Evolutionary conservation across 1,140 invertebrate genomes (phyloP), one percentile per base, ranked within the genome.

Genomic region (Heliconius hewitsoni): DNA sequence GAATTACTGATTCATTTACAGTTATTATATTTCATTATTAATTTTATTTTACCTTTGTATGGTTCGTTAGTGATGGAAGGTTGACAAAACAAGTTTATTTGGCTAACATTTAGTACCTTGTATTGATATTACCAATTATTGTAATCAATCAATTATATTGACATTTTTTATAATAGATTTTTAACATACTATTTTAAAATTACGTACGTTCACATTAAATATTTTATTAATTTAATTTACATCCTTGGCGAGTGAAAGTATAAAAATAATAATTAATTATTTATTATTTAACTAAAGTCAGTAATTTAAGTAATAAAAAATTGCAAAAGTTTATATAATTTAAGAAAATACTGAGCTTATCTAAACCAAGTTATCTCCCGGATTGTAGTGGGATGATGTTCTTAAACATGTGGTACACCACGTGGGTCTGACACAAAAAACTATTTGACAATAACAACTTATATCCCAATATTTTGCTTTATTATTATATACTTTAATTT

Each of bases 1-100:
- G 92, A 92, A 93, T 91, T 90, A 90, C 90, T 92, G 91, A 93
- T 92, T 93, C 92, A 92, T 89, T 86, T 83, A 78, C 74, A 83
- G 87, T 88, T 87, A 82, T 85, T 82, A 82, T 85, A 83, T 75
- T 74, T 71, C 23, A 74, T 84, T 85, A 84, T 86, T 81, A 81
- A 81, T 74, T 82, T 83, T 82, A 84, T 85, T 83, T 79, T 80
- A 76, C 66, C 81, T 74, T 79, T 86, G 78, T 81, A 27, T 37
- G n/a, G 52, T 11, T 73, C 71, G 30, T 30, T 34, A 30, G 30
- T 34, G 18, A 71, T 71, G 37, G 30, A 71, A 71, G 70, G 70
- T 71, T 71, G 16, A 71, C 27, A 71, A 34, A 34, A 34, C 70
- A 57, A 57, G n/a, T 57, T 57, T 57, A 8, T 57, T 57, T 52